Evolutionary conservation across 2,888 invertebrate genomes (phyloP).

Genomic region (Rutpela maculata): DNA sequence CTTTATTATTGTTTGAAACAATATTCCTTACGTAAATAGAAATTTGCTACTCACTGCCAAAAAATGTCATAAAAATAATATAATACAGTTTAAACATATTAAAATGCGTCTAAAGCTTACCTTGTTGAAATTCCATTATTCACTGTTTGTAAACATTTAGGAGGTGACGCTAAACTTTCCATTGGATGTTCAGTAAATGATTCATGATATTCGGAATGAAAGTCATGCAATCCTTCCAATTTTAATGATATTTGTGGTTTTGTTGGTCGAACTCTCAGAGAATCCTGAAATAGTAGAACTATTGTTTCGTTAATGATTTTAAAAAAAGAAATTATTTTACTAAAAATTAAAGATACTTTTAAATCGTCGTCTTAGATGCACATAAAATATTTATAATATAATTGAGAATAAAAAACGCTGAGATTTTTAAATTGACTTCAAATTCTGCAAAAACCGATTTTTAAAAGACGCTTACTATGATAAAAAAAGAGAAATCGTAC

Average conservation of each 20-base stretch:
- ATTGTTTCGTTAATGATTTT: background rate
- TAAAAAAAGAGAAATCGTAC: too few relatives aligned
- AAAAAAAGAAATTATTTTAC: background rate
- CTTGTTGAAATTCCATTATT: conserved; percentile 56
- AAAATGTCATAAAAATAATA: too few relatives aligned
- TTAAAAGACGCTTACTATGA: too few relatives aligned
- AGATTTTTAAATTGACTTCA: too few relatives aligned
- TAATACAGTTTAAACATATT: too few relatives aligned
- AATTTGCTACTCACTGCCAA: too few relatives aligned
- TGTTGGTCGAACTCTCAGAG: conserved; percentile 39
- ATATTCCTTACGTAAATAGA: too few relatives aligned
- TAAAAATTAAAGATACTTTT: background rate
- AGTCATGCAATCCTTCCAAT: conserved; percentile 71
- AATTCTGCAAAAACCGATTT: too few relatives aligned
- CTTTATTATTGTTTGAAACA: too few relatives aligned
- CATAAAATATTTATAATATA: too few relatives aligned
- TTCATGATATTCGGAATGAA: conserved; percentile 67
- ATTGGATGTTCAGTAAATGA: conserved; percentile 64
- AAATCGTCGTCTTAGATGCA: background rate
- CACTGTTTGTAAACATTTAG: conserved; percentile 51
- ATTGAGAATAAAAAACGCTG: too few relatives aligned
- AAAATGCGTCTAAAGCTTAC: conserved; percentile 37
- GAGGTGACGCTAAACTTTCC: conserved; percentile 56
- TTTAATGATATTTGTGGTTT: conserved; percentile 66
- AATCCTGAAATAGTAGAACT: conserved; percentile 54